phyloP scores from a whole-genome alignment of 2,113 vertebrate species.

The Planiliza haematocheilus region DNA sequence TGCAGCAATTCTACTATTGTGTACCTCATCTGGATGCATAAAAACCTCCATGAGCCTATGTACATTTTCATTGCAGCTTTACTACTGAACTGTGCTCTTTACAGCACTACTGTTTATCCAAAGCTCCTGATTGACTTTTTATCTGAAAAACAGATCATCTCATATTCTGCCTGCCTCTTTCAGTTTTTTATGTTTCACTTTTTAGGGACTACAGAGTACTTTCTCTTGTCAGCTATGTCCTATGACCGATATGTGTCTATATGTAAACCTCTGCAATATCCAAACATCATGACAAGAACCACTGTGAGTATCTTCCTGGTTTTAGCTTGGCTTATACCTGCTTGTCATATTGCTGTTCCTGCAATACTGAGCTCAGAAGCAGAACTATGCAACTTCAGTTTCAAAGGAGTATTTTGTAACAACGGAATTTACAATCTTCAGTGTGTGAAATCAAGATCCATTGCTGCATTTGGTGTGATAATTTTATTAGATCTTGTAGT shows the following conservation, averaged over 20 bases:
- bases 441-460: not conserved
- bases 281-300: slow-evolving; percentile 24
- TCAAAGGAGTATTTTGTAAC: slow-evolving; percentile 42
- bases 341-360: not conserved
- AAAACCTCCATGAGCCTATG: too few species aligned
- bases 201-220: not conserved
- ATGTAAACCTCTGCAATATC: too few species aligned
- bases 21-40: too few species aligned
- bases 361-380: not conserved
- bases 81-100: too few species aligned
- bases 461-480: not conserved
- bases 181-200: not conserved
- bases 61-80: too few species aligned
- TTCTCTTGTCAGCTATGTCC: not conserved
- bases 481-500: rapidly evolving
- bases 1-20: too few species aligned
- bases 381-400: slow-evolving; percentile 6
- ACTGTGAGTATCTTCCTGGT: not conserved
- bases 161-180: not conserved
- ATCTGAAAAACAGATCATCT: not conserved
- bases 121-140: slow-evolving; percentile 10
- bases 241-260: not conserved
- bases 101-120: not conserved
- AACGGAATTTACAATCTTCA: slow-evolving; percentile 22
- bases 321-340: slow-evolving; percentile 31